Percentiles rank a stretch among this genome's conserved stretches.
phyloP scores from a whole-genome alignment of 2,888 invertebrate species.

The Shargacucullia verbasci region DNA sequence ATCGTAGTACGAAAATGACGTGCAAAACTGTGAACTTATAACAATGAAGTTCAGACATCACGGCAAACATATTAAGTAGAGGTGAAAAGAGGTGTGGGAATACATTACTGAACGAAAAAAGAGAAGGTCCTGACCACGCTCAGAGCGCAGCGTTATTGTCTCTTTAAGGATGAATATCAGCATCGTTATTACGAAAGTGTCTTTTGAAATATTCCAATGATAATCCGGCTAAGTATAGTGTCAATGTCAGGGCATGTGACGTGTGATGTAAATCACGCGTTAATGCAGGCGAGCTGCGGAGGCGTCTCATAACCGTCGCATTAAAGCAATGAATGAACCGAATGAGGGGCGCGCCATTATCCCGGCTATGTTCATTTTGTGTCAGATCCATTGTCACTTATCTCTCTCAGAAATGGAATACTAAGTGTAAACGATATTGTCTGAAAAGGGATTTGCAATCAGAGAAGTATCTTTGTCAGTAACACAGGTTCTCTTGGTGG shows the following conservation, averaged over 20 bases:
- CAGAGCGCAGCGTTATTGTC: constrained; percentile 3
- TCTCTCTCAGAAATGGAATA: constrained; percentile 44
- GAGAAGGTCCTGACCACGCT: constrained; percentile 5
- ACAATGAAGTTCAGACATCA: constrained; percentile 56
- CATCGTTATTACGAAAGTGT: constrained; percentile 9
- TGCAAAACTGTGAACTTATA: constrained; percentile 58
- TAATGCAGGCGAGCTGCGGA: constrained; percentile 53
- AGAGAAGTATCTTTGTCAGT: neutral
- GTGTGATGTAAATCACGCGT: constrained; percentile 48
- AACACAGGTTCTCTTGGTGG: no score
- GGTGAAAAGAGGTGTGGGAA: constrained; percentile 46
- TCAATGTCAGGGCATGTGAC: constrained; percentile 48
- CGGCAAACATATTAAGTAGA: constrained; percentile 43
- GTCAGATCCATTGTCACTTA: constrained; percentile 66
- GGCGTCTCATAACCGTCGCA: constrained; percentile 63
- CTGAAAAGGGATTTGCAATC: constrained; percentile 11
- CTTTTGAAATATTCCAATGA: constrained; percentile 29
- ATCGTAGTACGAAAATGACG: constrained; percentile 59
- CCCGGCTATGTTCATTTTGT: constrained; percentile 72
- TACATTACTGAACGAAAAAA: constrained; percentile 31
- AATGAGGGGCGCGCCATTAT: constrained; percentile 59
- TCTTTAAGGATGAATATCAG: constrained; percentile 13
- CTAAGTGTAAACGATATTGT: constrained; percentile 25
- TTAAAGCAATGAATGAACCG: constrained; percentile 65
- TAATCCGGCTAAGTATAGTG: constrained; percentile 36